Evolutionary conservation across 1,140 invertebrate species (phyloP).

Genomic region (Lepidurus packardi): DNA sequence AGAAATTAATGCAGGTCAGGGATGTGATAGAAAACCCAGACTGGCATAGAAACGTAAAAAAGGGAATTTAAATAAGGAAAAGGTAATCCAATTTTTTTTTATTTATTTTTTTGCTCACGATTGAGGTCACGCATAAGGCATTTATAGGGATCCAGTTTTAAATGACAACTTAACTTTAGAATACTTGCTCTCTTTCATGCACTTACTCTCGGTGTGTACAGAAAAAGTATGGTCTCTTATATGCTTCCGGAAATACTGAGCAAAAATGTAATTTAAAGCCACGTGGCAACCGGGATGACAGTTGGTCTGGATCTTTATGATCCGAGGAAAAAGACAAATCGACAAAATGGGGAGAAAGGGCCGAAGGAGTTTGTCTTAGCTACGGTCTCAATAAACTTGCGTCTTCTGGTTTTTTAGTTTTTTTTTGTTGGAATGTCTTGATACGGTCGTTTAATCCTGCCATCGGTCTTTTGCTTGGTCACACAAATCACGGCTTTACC

Average conservation of each 20-base stretch:
- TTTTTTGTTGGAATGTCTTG: neutral
- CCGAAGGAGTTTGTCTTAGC: too few relatives aligned
- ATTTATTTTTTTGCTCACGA: neutral
- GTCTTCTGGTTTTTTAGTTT: neutral
- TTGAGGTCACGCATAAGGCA: neutral
- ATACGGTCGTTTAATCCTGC: neutral
- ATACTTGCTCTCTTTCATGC: too few relatives aligned
- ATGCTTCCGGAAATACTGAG: too few relatives aligned
- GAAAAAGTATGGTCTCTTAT: too few relatives aligned
- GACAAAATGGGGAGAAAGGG: too few relatives aligned
- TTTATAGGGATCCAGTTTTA: neutral
- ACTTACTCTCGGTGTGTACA: too few relatives aligned
- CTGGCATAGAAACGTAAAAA: neutral
- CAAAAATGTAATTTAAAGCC: too few relatives aligned
- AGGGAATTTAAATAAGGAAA: neutral
- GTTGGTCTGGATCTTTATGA: too few relatives aligned
- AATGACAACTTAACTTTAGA: too few relatives aligned
- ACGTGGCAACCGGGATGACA: too few relatives aligned
- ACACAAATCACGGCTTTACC: neutral
- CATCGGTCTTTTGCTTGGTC: neutral
- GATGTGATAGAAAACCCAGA: neutral
- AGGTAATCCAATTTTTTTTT: neutral
- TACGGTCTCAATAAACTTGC: neutral
- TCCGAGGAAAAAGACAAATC: too few relatives aligned
- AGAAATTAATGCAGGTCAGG: slow-evolving; percentile 19